These are phyloP conservation scores for Apistogramma diplotaenia DNA, from an alignment of 2,113 vertebrate species.

Conservation along the genomic window DNA sequence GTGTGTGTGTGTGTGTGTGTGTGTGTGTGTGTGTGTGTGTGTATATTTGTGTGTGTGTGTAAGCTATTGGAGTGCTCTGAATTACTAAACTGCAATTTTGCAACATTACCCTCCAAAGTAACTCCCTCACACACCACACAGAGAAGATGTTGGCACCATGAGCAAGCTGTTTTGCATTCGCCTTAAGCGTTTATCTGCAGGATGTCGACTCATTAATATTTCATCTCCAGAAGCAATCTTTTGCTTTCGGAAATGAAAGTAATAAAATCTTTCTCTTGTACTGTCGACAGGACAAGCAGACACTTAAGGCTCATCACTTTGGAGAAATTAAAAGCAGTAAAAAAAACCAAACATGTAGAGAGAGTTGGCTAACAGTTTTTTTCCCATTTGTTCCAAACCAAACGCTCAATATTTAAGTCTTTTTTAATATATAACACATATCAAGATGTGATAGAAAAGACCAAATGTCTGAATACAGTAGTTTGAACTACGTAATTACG, in stretches of 20 bases:
- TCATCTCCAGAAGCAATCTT: constrained; percentile 16
- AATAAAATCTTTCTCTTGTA: background rate
- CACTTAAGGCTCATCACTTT: background rate
- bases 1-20: too few species aligned
- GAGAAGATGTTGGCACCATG: background rate
- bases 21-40: too few species aligned
- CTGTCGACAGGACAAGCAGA: background rate
- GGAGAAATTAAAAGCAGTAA: background rate
- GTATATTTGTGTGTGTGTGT: background rate
- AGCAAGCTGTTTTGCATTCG: constrained; percentile 8
- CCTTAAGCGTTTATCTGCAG: constrained; percentile 1
- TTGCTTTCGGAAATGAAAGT: constrained; percentile 29
- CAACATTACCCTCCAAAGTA: background rate
- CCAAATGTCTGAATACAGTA: background rate
- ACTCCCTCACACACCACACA: background rate
- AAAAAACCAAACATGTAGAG: background rate
- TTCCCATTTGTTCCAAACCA: background rate
- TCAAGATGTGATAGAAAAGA: background rate
- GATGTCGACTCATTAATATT: constrained; percentile 29
- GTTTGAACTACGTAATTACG: too few species aligned
- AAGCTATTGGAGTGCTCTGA: background rate
- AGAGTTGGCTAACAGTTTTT: background rate
- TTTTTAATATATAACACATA: background rate
- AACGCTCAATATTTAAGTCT: background rate
- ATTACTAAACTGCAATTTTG: background rate